Percentiles rank a stretch among this genome's conserved stretches.
Conservation (phyloP, 2,888 invertebrate species). For the Agrypnus murinus region DNA sequence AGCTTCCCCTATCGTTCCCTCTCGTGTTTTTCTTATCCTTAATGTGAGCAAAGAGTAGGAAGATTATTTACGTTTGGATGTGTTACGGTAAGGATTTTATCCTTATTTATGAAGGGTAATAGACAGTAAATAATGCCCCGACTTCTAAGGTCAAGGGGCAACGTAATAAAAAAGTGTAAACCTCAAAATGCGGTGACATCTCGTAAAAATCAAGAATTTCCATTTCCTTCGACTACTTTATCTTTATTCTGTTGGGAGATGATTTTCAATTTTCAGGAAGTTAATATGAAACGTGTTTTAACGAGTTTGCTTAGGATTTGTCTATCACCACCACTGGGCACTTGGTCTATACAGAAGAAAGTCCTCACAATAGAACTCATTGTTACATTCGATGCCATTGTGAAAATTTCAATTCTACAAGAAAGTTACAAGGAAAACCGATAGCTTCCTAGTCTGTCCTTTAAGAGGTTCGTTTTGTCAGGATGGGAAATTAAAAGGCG, state of each 20-base stretch:
- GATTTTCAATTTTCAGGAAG: not conserved
- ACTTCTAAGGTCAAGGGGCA: conserved; percentile 30
- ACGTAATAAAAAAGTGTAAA: conserved; percentile 35
- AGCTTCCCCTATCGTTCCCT: conserved; percentile 6
- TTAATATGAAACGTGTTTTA: conserved; percentile 27
- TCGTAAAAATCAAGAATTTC: not conserved
- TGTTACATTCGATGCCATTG: conserved; percentile 27
- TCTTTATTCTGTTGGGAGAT: not conserved
- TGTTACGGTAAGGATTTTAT: conserved; percentile 11
- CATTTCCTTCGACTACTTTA: conserved; percentile 10
- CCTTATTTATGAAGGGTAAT: conserved; percentile 38
- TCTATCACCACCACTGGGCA: conserved; percentile 34
- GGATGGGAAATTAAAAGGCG: conserved; percentile 31
- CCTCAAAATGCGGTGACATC: conserved; percentile 26
- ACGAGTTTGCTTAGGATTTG: conserved; percentile 37
- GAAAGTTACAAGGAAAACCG: conserved; percentile 37
- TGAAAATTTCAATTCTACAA: conserved; percentile 35
- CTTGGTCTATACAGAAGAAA: conserved; percentile 13
- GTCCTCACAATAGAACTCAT: conserved; percentile 25
- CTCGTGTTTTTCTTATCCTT: conserved; percentile 14
- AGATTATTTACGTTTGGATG: conserved; percentile 25
- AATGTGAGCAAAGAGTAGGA: conserved; percentile 6
- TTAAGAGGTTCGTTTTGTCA: conserved; percentile 20
- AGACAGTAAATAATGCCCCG: conserved; percentile 36
- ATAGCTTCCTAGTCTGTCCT: conserved; percentile 23